Base-by-base conservation (phyloP, 2,797 vertebrate genomes). In the Aulostomus chinensis region DNA sequence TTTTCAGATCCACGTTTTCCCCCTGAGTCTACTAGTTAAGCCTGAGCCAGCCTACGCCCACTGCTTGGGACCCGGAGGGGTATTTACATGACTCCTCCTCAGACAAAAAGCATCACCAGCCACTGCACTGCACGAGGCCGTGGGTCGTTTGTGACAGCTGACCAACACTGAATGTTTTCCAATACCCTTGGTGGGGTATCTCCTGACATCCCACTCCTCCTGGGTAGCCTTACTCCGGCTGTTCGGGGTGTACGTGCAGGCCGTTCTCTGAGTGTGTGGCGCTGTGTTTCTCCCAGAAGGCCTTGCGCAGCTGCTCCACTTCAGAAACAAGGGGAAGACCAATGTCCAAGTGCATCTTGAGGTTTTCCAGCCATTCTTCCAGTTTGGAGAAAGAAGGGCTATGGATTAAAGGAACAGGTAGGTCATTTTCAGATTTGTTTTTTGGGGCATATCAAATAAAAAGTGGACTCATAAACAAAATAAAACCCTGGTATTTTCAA, bases 341-440 rank as follows among this genome's bases (percentile, higher is more conserved):
- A 16, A 95, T 91, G 22, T 96, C 93, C 89, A 98, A 81, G 84
- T 97, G 96, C 94, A 96, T 94, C 86, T 89, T 93, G 12, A 98
- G 92, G 49, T 93, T 93, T 66, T 96, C 93, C 77, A 98, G 81
- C 96, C 95, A 98, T 59, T 94, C 94, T 52, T 95, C 94, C 84
- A 98, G 89, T 86, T 94, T 96, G 53, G 88, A 49, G 49, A 99
- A 99, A 39, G 93, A 88, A 1, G 95, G 96, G 58, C 97, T 99
- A 63, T 15, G 40, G 4, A 54, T 36, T 16, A 2, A 53, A 12
- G 31, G 35, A 48, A 13, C 11, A 43, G 3, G 45, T 11, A 13
- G 31, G 16, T 35, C 12, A 33, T 1, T 14, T 56, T 25, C 7
- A 7, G 1, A 32, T 52, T 1, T 11, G 9, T 9, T 21, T 29